Evolutionary conservation across 2,797 vertebrate genomes (phyloP).

Genomic region (Myotis daubentonii): DNA sequence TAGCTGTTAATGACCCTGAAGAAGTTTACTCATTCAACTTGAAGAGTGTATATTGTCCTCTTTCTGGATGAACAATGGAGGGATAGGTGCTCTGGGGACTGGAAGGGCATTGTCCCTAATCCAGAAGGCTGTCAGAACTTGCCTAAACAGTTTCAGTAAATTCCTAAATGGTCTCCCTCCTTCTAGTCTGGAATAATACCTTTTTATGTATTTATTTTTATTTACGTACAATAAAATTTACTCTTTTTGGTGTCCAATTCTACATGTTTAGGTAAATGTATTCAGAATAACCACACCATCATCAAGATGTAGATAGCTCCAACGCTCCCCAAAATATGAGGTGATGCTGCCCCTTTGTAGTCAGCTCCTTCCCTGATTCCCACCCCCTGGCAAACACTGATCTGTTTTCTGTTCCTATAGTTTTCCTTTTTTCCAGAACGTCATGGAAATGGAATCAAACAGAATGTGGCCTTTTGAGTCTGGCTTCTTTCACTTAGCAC

Average conservation of each 20-base stretch:
- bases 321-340: fast-evolving
- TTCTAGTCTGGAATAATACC: background rate
- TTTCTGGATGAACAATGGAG: background rate
- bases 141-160: background rate
- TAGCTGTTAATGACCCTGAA: background rate
- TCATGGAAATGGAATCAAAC: background rate
- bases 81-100: background rate
- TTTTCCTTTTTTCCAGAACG: background rate
- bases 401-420: background rate
- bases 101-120: background rate
- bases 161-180: background rate
- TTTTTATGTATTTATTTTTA: background rate
- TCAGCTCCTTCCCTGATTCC: background rate
- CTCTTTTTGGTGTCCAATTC: background rate
- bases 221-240: background rate
- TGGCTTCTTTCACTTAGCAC: background rate
- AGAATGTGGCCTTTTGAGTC: background rate
- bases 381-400: background rate
- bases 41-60: background rate
- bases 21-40: constrained; percentile 17
- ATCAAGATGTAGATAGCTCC: background rate
- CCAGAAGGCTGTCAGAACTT: background rate
- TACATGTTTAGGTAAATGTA: background rate
- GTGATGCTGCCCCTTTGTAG: background rate
- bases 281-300: background rate